phyloP scores from a whole-genome alignment of 2,113 vertebrate species.

The Dendrocopos noguchii region DNA sequence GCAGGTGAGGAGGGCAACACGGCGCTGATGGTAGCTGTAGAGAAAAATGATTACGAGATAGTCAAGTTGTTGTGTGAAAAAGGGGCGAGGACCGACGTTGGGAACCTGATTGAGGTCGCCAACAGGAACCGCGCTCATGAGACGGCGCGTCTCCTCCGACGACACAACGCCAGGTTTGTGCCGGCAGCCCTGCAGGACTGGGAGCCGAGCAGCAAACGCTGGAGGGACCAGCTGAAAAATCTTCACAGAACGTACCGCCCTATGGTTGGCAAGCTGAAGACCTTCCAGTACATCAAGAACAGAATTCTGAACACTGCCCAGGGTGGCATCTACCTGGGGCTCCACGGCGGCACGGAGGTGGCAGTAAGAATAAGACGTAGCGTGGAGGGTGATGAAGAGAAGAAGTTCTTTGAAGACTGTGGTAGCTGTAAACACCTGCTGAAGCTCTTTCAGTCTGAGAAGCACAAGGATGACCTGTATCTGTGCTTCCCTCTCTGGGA shows the following conservation, averaged over 20 bases:
- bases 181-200: not conserved
- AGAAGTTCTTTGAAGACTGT: slow-evolving; percentile 39
- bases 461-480: not conserved
- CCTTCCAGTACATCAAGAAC: slow-evolving; percentile 9
- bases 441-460: slow-evolving; percentile 61
- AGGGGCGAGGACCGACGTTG: slow-evolving; percentile 32
- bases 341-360: slow-evolving; percentile 57
- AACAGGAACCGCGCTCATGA: not conserved
- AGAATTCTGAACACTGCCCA: slow-evolving; percentile 58
- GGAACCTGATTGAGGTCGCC: not conserved
- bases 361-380: slow-evolving; percentile 64
- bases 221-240: slow-evolving; percentile 39
- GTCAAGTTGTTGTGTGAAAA: slow-evolving; percentile 37
- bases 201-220: slow-evolving; percentile 61
- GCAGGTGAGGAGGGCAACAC: slow-evolving; percentile 56
- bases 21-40: slow-evolving; percentile 65
- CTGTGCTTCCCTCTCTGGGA: slow-evolving; percentile 77
- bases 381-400: not conserved
- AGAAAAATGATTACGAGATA: not conserved
- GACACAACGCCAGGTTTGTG: not conserved
- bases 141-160: not conserved
- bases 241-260: slow-evolving; percentile 34
- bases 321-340: slow-evolving; percentile 73
- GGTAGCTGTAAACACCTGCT: slow-evolving; percentile 21
- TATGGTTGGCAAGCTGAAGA: slow-evolving; percentile 72